Conservation (phyloP, 2,113 vertebrate species). For the Falco punctatus region DNA sequence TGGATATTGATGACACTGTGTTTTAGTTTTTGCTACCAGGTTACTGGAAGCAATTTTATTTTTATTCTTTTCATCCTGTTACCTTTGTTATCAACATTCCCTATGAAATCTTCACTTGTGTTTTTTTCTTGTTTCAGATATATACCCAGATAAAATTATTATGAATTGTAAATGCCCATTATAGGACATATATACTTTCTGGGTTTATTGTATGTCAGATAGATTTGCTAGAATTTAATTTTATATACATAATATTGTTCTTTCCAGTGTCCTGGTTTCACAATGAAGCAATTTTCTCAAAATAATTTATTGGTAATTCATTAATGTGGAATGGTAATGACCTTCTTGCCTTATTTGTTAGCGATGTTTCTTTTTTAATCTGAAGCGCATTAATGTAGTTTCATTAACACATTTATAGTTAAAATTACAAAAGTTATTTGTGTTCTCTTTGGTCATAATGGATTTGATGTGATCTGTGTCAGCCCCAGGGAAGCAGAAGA, state of each 20-base stretch:
- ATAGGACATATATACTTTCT: not conserved
- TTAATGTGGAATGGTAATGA: conserved; percentile 40
- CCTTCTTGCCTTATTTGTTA: not conserved
- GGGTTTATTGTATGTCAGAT: not conserved
- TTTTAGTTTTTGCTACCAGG: conserved; percentile 31
- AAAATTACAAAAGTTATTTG: not conserved
- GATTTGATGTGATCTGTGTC: conserved; percentile 2
- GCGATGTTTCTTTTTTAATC: not conserved
- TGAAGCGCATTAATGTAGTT: not conserved
- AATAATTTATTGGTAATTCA: conserved; percentile 29
- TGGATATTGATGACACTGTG: conserved; percentile 42
- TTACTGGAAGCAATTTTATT: conserved; percentile 55
- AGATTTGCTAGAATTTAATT: conserved; percentile 26
- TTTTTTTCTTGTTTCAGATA: not conserved
- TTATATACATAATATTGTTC: not conserved
- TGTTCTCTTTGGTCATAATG: not conserved
- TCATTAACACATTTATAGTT: not conserved
- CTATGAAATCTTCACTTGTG: not conserved
- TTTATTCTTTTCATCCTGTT: conserved; percentile 42
- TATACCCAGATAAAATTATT: not conserved
- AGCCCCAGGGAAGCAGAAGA: not conserved
- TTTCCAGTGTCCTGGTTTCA: conserved; percentile 12
- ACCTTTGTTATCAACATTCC: conserved; percentile 26
- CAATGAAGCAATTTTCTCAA: conserved; percentile 25
- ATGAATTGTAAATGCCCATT: not conserved